These are phyloP conservation scores for Entelurus aequoreus DNA, from an alignment of 2,113 vertebrate genomes.

Conservation along the genomic window DNA sequence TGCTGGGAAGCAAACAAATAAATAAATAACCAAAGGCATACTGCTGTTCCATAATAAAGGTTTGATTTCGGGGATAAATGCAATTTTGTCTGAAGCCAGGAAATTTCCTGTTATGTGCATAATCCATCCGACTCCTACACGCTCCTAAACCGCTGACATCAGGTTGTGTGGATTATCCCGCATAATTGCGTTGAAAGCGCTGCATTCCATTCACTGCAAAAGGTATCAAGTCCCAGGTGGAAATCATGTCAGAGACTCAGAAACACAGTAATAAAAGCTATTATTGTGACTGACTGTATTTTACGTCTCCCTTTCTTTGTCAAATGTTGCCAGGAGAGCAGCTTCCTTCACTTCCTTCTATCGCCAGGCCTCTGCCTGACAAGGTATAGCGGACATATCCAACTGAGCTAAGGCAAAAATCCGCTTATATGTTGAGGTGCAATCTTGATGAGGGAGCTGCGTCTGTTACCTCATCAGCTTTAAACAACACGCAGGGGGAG, in stretches of 20 bases:
- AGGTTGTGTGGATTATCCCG: not conserved
- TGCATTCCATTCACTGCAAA: not conserved
- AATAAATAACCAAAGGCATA: not conserved
- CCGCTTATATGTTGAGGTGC: conserved; percentile 55
- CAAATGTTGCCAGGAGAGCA: conserved; percentile 3
- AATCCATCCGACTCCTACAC: not conserved
- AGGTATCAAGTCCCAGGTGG: not conserved
- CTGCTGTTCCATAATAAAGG: not conserved
- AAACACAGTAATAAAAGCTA: not conserved
- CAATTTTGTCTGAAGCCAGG: not conserved
- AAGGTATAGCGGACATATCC: conserved; percentile 53
- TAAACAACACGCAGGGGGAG: conserved; percentile 11
- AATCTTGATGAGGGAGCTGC: conserved; percentile 51
- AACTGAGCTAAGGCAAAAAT: conserved; percentile 62
- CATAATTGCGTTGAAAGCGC: conserved; percentile 1
- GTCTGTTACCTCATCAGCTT: conserved; percentile 66
- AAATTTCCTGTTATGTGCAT: not conserved
- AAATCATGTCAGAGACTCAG: not conserved
- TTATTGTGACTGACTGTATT: not conserved
- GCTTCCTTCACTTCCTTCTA: conserved; percentile 1
- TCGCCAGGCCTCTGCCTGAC: conserved; percentile 17
- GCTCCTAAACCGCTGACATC: conserved; percentile 7
- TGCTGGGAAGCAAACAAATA: not conserved
- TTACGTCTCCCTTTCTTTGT: not conserved
- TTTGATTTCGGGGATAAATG: not conserved